A percentile compares a stretch with the other conserved stretches of the same genome.
Conservation (phyloP, 2,113 vertebrate genomes). For the Takifugu bimaculatus region DNA sequence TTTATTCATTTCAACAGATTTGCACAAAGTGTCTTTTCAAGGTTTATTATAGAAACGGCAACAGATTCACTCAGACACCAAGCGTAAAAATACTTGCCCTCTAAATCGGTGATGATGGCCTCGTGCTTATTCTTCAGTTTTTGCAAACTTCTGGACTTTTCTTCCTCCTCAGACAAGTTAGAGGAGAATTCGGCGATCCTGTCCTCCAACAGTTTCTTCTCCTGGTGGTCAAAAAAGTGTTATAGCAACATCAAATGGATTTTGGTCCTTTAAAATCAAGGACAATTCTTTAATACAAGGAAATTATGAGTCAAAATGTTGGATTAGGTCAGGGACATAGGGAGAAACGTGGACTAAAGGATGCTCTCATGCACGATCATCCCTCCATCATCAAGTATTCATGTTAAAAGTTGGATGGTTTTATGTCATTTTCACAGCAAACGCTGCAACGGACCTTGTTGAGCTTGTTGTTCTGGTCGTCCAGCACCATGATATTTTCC, state of each 20-base stretch:
- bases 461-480: conserved; percentile 91
- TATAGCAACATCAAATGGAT: no score
- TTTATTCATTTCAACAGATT: no score
- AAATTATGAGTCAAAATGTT: no score
- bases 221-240: conserved; percentile 68
- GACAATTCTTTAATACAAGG: no score
- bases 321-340: no score
- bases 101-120: conserved; percentile 94
- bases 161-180: conserved; percentile 92
- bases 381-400: no score
- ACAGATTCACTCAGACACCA: not conserved
- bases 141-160: conserved; percentile 95
- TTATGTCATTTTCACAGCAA: not conserved
- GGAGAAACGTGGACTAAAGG: no score
- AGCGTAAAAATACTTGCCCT: conserved; percentile 71
- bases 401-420: not conserved
- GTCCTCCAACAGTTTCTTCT: conserved; percentile 93
- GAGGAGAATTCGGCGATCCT: conserved; percentile 88
- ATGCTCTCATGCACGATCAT: no score
- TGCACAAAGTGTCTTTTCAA: no score
- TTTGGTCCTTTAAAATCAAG: no score
- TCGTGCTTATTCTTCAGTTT: conserved; percentile 98
- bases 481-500: conserved; percentile 88
- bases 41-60: not conserved
- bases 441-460: conserved; percentile 76